Conservation (phyloP, 1,140 invertebrate species). For the Diorhabda carinulata region DNA sequence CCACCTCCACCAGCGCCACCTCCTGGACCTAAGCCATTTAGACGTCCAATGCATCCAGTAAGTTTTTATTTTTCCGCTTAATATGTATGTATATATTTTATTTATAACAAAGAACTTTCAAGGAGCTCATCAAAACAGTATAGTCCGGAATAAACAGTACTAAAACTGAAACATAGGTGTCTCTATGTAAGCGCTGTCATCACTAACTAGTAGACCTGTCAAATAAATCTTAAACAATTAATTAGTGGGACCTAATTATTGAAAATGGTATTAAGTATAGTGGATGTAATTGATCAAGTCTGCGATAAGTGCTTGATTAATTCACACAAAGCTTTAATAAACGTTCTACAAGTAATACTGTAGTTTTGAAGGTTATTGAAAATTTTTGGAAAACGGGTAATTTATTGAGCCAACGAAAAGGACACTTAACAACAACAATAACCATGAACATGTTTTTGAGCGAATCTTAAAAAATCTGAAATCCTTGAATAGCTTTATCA, state of each 20-base stretch:
- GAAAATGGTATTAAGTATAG: too few species aligned
- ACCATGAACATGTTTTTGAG: background rate
- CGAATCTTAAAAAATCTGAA: background rate
- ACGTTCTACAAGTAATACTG: background rate
- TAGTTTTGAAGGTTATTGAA: background rate
- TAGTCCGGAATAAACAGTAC: too few species aligned
- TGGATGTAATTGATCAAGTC: too few species aligned
- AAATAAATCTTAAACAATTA: too few species aligned
- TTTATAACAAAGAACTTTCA: background rate
- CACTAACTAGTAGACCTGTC: too few species aligned
- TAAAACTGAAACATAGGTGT: too few species aligned
- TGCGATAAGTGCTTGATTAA: too few species aligned
- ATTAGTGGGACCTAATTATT: too few species aligned
- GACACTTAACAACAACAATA: background rate
- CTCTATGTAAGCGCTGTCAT: too few species aligned
- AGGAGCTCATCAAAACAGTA: too few species aligned
- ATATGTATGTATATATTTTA: background rate
- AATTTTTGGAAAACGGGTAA: background rate
- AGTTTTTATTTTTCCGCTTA: constrained; percentile 34
- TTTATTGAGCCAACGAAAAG: background rate
- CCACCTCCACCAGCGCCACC: constrained; percentile 46
- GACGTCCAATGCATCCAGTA: constrained; percentile 47
- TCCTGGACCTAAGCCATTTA: constrained; percentile 47
- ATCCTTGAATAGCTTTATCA: background rate
- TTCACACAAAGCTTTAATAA: background rate